These are phyloP conservation scores for Valencia hispanica DNA, from an alignment of 2,797 vertebrate species.

Conservation along the genomic window DNA sequence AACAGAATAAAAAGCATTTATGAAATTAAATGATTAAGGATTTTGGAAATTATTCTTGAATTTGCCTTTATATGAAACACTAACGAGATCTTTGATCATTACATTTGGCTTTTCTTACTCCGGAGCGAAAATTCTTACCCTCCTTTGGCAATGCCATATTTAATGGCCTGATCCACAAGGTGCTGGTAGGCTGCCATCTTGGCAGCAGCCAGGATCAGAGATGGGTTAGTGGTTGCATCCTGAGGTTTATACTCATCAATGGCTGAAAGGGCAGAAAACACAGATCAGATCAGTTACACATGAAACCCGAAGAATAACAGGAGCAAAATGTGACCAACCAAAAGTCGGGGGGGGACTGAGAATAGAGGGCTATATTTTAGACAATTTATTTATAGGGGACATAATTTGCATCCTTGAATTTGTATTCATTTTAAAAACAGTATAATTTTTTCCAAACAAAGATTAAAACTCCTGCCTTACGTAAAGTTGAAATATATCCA, in stretches of 20 bases:
- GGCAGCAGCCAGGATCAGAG: slow-evolving; percentile 93
- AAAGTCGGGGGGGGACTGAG: no score
- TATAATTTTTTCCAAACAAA: background rate
- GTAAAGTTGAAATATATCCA: background rate
- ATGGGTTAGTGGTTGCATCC: slow-evolving; percentile 98
- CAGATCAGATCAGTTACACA: background rate
- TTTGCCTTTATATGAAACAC: background rate
- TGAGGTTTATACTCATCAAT: slow-evolving; percentile 97
- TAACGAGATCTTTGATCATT: background rate
- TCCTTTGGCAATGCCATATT: slow-evolving; percentile 87
- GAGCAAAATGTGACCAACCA: background rate
- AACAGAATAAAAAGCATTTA: background rate
- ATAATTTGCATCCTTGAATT: no score
- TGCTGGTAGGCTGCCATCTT: slow-evolving; percentile 93
- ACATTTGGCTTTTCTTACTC: background rate
- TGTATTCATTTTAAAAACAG: no score
- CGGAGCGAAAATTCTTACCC: slow-evolving; percentile 81
- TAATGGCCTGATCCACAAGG: slow-evolving; percentile 90
- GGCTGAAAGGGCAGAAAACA: slow-evolving; percentile 74
- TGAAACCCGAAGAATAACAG: background rate
- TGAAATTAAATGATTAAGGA: background rate
- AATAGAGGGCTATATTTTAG: no score
- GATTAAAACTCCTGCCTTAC: background rate
- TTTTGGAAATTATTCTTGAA: background rate
- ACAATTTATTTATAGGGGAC: no score